These are phyloP conservation scores for Brenthis ino DNA, from an alignment of 2,888 invertebrate species.

Conservation along the genomic window DNA sequence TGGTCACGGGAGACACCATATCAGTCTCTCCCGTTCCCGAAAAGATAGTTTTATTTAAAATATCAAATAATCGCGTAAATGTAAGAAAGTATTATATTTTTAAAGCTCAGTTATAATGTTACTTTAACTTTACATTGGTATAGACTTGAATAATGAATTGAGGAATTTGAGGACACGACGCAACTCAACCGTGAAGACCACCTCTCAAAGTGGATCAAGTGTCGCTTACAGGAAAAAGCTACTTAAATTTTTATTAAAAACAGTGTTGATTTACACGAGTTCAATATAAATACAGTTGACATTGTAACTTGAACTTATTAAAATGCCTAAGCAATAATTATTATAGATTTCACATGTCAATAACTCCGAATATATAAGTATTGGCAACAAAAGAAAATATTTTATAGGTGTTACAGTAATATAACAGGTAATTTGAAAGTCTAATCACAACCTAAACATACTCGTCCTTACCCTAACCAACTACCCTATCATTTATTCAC, in stretches of 20 bases:
- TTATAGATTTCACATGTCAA: background rate
- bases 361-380: background rate
- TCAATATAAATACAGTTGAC: background rate
- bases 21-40: too few species aligned
- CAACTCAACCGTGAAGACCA: slow-evolving; percentile 48
- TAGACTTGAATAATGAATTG: slow-evolving; percentile 39
- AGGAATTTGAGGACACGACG: slow-evolving; percentile 45
- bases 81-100: background rate
- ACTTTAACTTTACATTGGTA: slow-evolving; percentile 30
- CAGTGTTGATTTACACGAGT: slow-evolving; percentile 35
- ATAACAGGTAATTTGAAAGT: background rate
- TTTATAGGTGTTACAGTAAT: background rate
- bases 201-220: slow-evolving; percentile 46
- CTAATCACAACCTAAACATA: background rate
- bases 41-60: too few species aligned
- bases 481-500: slow-evolving; percentile 1
- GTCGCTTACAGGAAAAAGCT: slow-evolving; percentile 44
- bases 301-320: background rate
- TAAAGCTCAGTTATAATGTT: slow-evolving; percentile 8
- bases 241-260: slow-evolving; percentile 42
- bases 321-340: background rate
- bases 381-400: background rate
- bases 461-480: background rate
- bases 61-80: too few species aligned
- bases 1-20: too few species aligned